phyloP scores from a whole-genome alignment of 2,113 vertebrate genomes.

The Zosterops hypoxanthus region DNA sequence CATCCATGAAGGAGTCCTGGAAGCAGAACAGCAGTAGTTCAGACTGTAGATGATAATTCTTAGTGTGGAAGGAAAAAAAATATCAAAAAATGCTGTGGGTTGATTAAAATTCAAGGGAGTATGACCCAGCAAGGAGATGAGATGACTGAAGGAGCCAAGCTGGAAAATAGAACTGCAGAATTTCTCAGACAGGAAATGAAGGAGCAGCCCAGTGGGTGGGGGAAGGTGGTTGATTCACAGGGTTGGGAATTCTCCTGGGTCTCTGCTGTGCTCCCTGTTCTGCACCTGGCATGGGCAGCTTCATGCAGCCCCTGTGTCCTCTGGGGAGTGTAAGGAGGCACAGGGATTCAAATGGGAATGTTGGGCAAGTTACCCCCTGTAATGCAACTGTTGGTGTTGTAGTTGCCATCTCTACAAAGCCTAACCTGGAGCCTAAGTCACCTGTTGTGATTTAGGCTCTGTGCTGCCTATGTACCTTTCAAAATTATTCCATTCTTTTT shows the following conservation, averaged over 20 bases:
- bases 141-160: neutral
- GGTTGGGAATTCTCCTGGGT: neutral
- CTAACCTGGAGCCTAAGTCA: neutral
- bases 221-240: neutral
- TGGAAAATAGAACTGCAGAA: neutral
- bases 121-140: neutral
- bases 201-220: neutral
- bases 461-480: neutral
- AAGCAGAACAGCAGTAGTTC: neutral
- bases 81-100: neutral
- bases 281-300: fast-evolving
- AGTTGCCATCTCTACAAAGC: neutral
- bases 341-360: fast-evolving
- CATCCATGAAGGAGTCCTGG: neutral
- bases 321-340: neutral
- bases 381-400: neutral
- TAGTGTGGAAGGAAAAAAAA: neutral
- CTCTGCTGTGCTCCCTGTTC: neutral
- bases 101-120: neutral
- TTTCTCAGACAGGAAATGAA: neutral
- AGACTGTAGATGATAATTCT: neutral
- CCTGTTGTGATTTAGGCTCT: neutral
- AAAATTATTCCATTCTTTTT: neutral
- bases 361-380: neutral
- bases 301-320: fast-evolving